Evolutionary conservation across 2,888 invertebrate genomes (phyloP).

Genomic region (Dioctria linearis): DNA sequence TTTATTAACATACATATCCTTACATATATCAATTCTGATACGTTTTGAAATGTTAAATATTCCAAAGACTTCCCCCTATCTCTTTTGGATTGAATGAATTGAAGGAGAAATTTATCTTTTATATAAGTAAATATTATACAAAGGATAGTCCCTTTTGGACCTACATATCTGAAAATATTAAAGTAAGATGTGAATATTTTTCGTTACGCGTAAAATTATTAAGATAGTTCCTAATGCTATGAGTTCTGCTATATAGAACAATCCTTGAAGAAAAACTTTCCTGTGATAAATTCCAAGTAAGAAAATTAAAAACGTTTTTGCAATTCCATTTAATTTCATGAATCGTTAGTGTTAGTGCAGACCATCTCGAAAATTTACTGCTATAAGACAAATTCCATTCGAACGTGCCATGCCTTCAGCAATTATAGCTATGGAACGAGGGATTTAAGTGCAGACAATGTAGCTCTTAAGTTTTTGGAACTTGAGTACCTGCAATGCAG

Average conservation of each 20-base stretch:
- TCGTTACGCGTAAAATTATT: not conserved
- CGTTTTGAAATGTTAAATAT: constrained; percentile 20
- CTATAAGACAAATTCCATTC: constrained; percentile 38
- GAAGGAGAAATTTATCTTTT: too few relatives aligned
- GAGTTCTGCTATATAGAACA: not conserved
- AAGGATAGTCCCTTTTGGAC: too few relatives aligned
- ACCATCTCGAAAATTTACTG: constrained; percentile 39
- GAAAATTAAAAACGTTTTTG: constrained; percentile 38
- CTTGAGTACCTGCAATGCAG: constrained; percentile 48
- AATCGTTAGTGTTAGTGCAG: constrained; percentile 44
- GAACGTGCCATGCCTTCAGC: constrained; percentile 46
- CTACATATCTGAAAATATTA: too few relatives aligned
- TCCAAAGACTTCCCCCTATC: constrained; percentile 1
- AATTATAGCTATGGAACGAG: constrained; percentile 31
- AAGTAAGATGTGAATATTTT: too few relatives aligned
- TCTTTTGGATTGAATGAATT: too few relatives aligned
- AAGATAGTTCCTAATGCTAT: not conserved
- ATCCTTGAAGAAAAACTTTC: not conserved
- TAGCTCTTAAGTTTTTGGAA: constrained; percentile 47
- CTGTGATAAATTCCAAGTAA: not conserved
- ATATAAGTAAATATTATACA: too few relatives aligned
- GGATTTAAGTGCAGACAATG: constrained; percentile 47
- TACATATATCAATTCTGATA: constrained; percentile 14
- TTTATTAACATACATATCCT: not conserved
- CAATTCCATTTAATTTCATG: constrained; percentile 43